A percentile compares a stretch with the other conserved stretches of the same genome.
phyloP scores from a whole-genome alignment of 2,113 vertebrate species.

The Lophura nycthemera region DNA sequence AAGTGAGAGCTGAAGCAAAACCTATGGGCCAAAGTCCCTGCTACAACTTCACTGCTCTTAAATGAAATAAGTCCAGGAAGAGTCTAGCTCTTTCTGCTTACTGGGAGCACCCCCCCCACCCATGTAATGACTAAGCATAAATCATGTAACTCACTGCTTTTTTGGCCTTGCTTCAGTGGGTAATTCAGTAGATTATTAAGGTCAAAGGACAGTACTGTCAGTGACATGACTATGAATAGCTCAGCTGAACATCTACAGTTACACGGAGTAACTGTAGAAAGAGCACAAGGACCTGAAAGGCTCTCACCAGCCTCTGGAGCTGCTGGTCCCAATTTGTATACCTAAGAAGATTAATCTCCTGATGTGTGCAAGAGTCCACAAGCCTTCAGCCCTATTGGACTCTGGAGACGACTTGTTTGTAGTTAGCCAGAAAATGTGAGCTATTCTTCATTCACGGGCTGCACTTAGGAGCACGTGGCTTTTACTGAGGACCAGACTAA shows the following conservation, averaged over 20 bases:
- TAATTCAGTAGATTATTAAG: conserved; percentile 78
- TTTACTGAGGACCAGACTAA: conserved; percentile 18
- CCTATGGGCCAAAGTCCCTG: not conserved
- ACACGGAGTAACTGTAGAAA: conserved; percentile 65
- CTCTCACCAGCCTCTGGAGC: not conserved
- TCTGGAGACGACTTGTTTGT: conserved; percentile 31
- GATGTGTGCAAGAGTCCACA: not conserved
- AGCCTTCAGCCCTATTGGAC: not conserved
- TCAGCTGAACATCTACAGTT: conserved; percentile 47
- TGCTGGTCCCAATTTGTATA: conserved; percentile 26
- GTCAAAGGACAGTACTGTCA: conserved; percentile 68
- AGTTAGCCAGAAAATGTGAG: conserved; percentile 8
- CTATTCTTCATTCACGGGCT: conserved; percentile 25
- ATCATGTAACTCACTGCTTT: conserved; percentile 55
- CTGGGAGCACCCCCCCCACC: not conserved
- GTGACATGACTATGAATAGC: conserved; percentile 73
- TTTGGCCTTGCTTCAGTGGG: conserved; percentile 66
- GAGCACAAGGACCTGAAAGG: conserved; percentile 41
- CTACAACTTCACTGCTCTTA: not conserved
- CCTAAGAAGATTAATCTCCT: conserved; percentile 40
- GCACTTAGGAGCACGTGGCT: not conserved
- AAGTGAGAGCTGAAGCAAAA: conserved; percentile 60
- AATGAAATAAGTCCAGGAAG: not conserved
- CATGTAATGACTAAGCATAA: conserved; percentile 53
- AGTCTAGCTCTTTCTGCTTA: not conserved